Conservation (phyloP, 2,797 vertebrate species). For the Australoheros facetus region DNA sequence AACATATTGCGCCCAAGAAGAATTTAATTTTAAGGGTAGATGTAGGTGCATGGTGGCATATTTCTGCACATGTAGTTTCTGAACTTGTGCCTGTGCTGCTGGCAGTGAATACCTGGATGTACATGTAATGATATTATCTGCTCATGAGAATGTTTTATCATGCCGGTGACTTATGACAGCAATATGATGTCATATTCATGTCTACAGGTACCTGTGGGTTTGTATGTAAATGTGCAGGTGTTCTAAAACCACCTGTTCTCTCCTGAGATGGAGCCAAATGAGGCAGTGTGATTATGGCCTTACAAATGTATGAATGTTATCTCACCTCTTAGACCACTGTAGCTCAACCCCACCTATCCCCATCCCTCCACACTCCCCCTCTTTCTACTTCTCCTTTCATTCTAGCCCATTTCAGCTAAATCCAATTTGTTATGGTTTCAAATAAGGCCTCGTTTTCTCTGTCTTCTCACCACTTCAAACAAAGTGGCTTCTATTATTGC, state of each 20-base stretch:
- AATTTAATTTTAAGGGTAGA: not conserved
- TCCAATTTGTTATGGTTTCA: conserved; percentile 76
- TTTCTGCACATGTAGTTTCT: not conserved
- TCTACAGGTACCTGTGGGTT: conserved; percentile 5
- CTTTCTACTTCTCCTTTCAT: conserved; percentile 47
- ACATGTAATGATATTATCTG: not conserved
- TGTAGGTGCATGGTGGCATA: not conserved
- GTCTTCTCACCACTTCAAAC: conserved; percentile 60
- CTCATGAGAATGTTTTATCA: not conserved
- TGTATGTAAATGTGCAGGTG: conserved; percentile 50
- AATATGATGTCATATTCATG: not conserved
- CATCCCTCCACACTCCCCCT: conserved; percentile 39
- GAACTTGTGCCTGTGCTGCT: not conserved
- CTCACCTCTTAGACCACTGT: conserved; percentile 59
- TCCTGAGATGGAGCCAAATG: conserved; percentile 53
- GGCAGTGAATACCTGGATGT: not conserved
- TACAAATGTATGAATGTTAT: conserved; percentile 64
- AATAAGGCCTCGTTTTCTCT: conserved; percentile 64
- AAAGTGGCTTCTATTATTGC: conserved; percentile 65
- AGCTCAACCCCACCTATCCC: conserved; percentile 33
- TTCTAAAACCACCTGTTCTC: conserved; percentile 33
- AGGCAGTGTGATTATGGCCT: conserved; percentile 69
- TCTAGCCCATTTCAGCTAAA: conserved; percentile 63
- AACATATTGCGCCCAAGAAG: not conserved
- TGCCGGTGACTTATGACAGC: not conserved